Evolutionary conservation across 1,140 invertebrate genomes (phyloP).

Genomic region (Amphibalanus amphitrite): DNA sequence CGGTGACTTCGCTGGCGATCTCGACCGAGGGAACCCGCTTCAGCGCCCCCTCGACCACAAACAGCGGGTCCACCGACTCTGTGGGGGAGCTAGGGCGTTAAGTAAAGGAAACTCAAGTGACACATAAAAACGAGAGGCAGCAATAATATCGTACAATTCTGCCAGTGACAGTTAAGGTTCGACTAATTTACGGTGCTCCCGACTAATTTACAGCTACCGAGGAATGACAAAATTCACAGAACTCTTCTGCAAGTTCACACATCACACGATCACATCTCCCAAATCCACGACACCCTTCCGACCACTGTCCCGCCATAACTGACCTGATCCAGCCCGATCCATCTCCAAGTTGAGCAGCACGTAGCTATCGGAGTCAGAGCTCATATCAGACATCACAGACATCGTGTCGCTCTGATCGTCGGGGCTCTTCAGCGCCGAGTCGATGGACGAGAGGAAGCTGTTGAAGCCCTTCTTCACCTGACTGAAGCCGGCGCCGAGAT

Average conservation of each 20-base stretch:
- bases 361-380: constrained; percentile 31
- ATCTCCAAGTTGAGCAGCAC: constrained; percentile 26
- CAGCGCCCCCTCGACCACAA: not conserved
- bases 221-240: too few species aligned
- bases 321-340: not conserved
- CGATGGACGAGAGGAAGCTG: constrained; percentile 58
- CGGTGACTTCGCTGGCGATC: constrained; percentile 65
- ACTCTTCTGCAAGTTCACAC: too few species aligned
- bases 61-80: constrained; percentile 2
- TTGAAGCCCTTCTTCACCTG: constrained; percentile 53
- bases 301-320: too few species aligned
- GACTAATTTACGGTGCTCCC: too few species aligned
- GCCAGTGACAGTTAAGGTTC: too few species aligned
- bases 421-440: constrained; percentile 46
- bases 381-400: constrained; percentile 29
- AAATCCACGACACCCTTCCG: too few species aligned
- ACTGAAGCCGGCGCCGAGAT: constrained; percentile 13
- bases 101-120: too few species aligned
- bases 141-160: too few species aligned
- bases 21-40: constrained; percentile 35
- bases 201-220: too few species aligned
- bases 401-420: constrained; percentile 39
- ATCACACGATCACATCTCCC: too few species aligned
- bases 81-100: too few species aligned
- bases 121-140: too few species aligned